Base-by-base conservation (phyloP, 2,113 vertebrate genomes). In the Stercorarius parasiticus region DNA sequence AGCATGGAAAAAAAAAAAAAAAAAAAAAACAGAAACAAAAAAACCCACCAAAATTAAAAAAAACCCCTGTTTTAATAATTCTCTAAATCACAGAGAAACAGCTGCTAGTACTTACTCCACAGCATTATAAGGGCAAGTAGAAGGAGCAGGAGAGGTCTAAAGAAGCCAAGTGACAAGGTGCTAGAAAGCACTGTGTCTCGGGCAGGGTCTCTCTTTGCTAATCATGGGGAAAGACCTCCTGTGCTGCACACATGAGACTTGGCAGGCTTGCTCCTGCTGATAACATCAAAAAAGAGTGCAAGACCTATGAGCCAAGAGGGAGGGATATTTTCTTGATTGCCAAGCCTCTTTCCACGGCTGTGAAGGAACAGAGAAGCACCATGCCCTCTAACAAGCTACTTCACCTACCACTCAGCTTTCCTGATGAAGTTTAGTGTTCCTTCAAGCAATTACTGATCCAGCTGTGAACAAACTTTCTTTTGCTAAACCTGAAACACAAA, bases 271-370 rank as follows among this genome's bases (percentile, higher is more conserved):
- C 7, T 88, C 34, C n/a, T 78, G 50, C 52, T 82, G 50, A 12
- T 13, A 29, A 7, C 11, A 38, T 50, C 53, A 34, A n/a, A 77
- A 69, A 15, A 82, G 23, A 0, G 0, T 16, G 47, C 64, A 90
- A 70, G 25, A 50, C 6, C 16, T 22, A 3, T 13, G 34, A 82
- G 27, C 40, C 59, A 67, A 55, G 43, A 71, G 9, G n/a, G 12
- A 45, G 5, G 40, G 19, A 9, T 64, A 13, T 47, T 74, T 59
- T 30, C 25, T 13, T 78, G 12, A 30, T 29, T 30, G 3, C 29
- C 50, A 50, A 50, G 20, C 10, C 26, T 74, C 36, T 70, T 64
- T 23, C 34, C 6, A 20, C 42, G 40, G 34, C 69, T 86, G 42
- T 29, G 50, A 90, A 76, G 42, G 58, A 85, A 32, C 15, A 59